Conservation (phyloP, 2,888 invertebrate species). For the Pterobdella sp. region DNA sequence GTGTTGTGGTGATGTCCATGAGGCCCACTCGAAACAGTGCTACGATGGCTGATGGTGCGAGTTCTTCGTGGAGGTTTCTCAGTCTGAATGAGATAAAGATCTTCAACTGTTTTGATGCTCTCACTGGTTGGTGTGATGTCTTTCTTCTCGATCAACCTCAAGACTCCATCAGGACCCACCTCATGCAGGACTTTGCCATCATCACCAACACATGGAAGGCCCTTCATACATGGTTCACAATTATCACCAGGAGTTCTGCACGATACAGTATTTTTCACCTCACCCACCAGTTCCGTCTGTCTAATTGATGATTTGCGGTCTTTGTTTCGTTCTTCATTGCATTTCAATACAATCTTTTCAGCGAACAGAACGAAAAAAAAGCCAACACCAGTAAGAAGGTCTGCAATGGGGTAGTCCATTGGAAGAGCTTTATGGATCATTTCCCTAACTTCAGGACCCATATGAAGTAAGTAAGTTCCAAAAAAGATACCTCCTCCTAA, state of each 20-base stretch:
- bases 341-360: constrained; percentile 41
- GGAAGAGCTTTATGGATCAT: constrained; percentile 39
- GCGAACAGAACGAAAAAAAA: constrained; percentile 45
- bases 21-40: background rate
- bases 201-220: constrained; percentile 29
- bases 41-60: background rate
- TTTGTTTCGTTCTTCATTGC: constrained; percentile 30
- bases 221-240: constrained; percentile 30
- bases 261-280: background rate
- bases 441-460: constrained; percentile 45
- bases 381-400: constrained; percentile 46
- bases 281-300: constrained; percentile 1
- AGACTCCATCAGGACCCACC: background rate
- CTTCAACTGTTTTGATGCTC: background rate
- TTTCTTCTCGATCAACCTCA: background rate
- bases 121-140: background rate
- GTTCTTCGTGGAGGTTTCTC: background rate
- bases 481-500: constrained; percentile 48
- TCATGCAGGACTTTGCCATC: constrained; percentile 18
- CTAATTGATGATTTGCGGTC: constrained; percentile 19
- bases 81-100: background rate
- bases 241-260: constrained; percentile 15
- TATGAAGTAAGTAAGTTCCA: constrained; percentile 47
- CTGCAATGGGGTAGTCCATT: constrained; percentile 42
- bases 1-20: constrained; percentile 30